These are phyloP conservation scores for Antheraea yamamai DNA, from an alignment of 2,888 invertebrate species.

Conservation along the genomic window DNA sequence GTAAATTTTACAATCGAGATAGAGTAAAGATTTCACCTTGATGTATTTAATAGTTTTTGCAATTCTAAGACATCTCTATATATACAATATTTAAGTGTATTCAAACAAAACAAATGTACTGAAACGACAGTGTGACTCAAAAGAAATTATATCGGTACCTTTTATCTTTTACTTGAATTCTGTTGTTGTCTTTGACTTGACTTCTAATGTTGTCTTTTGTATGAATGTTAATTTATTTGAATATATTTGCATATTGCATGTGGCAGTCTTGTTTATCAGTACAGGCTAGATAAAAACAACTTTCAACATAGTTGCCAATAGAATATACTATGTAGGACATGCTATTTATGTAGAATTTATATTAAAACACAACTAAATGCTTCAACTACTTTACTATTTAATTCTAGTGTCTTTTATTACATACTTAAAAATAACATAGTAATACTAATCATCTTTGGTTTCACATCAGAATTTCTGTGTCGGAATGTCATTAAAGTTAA, in stretches of 20 bases:
- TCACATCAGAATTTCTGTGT: conserved; percentile 35
- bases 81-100: no score
- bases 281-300: background rate
- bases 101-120: no score
- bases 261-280: background rate
- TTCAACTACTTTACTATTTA: conserved; percentile 59
- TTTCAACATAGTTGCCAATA: background rate
- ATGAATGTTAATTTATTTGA: background rate
- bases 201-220: background rate
- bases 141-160: background rate
- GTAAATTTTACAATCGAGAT: no score
- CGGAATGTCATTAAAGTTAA: conserved; percentile 41
- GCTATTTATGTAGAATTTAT: background rate
- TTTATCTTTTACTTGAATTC: no score
- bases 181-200: no score
- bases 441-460: conserved; percentile 43
- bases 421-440: conserved; percentile 33
- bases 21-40: no score
- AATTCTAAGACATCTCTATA: no score
- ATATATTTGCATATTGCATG: background rate
- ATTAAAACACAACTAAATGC: conserved; percentile 44
- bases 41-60: no score
- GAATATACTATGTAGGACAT: background rate
- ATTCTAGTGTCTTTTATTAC: conserved; percentile 33
- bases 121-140: background rate